phyloP scores from a whole-genome alignment of 92 coral and sea anemone species.

The Desmophyllum pertusum region DNA sequence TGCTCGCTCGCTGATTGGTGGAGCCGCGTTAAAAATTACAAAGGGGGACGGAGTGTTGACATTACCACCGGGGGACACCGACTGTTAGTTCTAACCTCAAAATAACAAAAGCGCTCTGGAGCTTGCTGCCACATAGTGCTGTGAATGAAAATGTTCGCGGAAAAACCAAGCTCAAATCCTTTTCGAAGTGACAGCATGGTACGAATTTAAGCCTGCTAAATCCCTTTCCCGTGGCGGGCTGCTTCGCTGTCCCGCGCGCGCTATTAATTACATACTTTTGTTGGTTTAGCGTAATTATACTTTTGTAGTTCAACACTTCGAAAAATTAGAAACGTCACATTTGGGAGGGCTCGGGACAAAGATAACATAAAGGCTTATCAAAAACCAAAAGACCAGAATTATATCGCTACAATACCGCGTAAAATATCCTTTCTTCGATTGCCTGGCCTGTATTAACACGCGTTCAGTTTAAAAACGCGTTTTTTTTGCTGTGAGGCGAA shows the following conservation, averaged over 20 bases:
- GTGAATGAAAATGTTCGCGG: constrained; percentile 19
- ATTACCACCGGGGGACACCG: constrained; percentile 55
- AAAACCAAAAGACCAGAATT: neutral
- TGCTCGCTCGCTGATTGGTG: constrained; percentile 62
- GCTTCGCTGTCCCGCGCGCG: neutral
- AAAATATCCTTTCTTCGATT: constrained; percentile 2
- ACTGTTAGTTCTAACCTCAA: constrained; percentile 69
- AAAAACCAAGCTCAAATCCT: constrained; percentile 10
- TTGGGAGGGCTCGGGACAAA: constrained; percentile 42
- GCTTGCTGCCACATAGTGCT: constrained; percentile 58
- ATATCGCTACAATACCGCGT: constrained; percentile 1
- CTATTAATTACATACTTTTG: constrained; percentile 60
- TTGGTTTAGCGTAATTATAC: constrained; percentile 67
- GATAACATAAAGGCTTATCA: constrained; percentile 37
- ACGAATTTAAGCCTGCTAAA: constrained; percentile 1
- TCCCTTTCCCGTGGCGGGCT: constrained; percentile 7
- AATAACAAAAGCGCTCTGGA: constrained; percentile 71
- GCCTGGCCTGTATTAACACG: neutral
- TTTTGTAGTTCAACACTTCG: constrained; percentile 60
- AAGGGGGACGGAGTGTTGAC: constrained; percentile 58
- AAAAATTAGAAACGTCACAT: constrained; percentile 56
- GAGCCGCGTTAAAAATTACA: constrained; percentile 34
- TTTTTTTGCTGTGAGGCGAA: constrained; percentile 9
- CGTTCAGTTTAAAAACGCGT: constrained; percentile 21
- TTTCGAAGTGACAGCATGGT: constrained; percentile 25